Base-by-base conservation (phyloP, 2,888 invertebrate species). In the Osmoderma eremita region DNA sequence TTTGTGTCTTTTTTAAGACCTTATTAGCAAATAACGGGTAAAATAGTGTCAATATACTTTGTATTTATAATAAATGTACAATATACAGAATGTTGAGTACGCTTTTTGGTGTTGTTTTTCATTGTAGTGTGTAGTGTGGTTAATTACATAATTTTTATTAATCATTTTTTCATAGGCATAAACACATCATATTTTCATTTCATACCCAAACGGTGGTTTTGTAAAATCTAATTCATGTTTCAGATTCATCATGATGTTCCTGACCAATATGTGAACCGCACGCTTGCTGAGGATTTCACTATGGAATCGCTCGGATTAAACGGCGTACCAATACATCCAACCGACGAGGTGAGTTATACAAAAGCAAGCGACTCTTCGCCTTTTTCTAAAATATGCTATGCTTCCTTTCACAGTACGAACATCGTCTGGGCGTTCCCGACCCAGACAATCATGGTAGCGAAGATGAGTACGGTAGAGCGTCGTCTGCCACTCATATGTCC, bases 281-380 rank as follows among this genome's bases (percentile, higher is more conserved):
- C 68, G 67, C 73, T 74, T 72, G 75, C 76, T 63, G 42, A 77
- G 71, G 77, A 76, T 69, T 78, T 76, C 67, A 77, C 76, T 58
- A 80, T 80, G 80, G 80, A 80, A 69, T 76, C 79, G 15, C 71
- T 80, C 54, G 73, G 78, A 38, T 56, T 79, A 54, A 77, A 51
- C 15, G 30, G 42, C 42, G n/a, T 76, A 54, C 67, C 73, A 50
- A 73, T 72, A 67, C 75, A 74, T 10, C 70, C 68, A 49, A 53
- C 38, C 45, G 17, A 41, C 39, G 64, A 64, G 6, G 58, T 51
- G 56, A 56, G 39, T 38, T 30, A 58, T 22, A 20, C 30, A 3
- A 4, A 54, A 38, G 10, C 30, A 30, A n/a, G n/a, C n/a, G 30
- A 30, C 30, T 6, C 10, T 6, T 6, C 8, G 30, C 30, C 6